phyloP scores from a whole-genome alignment of 1,140 invertebrate species.

The Drosophila miranda region DNA sequence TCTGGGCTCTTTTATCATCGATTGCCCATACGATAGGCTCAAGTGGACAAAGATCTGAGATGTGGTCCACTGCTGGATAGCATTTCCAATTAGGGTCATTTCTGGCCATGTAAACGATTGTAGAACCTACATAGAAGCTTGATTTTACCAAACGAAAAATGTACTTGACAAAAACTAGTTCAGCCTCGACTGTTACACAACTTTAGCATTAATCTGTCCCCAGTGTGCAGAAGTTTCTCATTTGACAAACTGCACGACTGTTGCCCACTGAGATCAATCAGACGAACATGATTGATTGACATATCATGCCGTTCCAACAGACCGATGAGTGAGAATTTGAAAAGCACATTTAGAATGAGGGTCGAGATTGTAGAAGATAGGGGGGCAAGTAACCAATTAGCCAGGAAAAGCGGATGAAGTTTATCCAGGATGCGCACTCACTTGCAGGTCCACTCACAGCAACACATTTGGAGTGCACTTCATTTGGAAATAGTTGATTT shows the following conservation, averaged over 20 bases:
- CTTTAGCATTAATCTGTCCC: slow-evolving; percentile 37
- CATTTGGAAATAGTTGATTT: slow-evolving; percentile 43
- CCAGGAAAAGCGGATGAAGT: slow-evolving; percentile 27
- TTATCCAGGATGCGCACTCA: slow-evolving; percentile 11
- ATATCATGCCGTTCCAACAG: slow-evolving; percentile 49
- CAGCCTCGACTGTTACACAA: neutral
- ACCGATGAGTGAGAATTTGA: slow-evolving; percentile 56
- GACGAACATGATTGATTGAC: slow-evolving; percentile 68
- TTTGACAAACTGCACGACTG: slow-evolving; percentile 47
- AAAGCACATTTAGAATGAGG: slow-evolving; percentile 37
- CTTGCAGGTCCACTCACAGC: neutral
- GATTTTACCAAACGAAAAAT: slow-evolving; percentile 17
- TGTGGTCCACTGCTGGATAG: slow-evolving; percentile 16
- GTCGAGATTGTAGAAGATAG: too few relatives aligned
- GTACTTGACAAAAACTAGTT: slow-evolving; percentile 25
- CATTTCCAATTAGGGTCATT: slow-evolving; percentile 39
- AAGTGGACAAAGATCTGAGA: slow-evolving; percentile 39
- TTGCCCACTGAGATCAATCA: slow-evolving; percentile 58
- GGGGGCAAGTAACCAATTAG: slow-evolving; percentile 46
- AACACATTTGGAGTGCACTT: slow-evolving; percentile 19
- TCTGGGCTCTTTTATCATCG: slow-evolving; percentile 74
- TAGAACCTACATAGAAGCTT: slow-evolving; percentile 4
- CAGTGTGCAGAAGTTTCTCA: slow-evolving; percentile 31
- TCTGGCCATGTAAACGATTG: neutral
- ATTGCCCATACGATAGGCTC: slow-evolving; percentile 65